Percentiles rank a stretch among this genome's conserved stretches.
Evolutionary conservation across 2,888 invertebrate species (phyloP).

Genomic region (Drosophila demipolita): DNA sequence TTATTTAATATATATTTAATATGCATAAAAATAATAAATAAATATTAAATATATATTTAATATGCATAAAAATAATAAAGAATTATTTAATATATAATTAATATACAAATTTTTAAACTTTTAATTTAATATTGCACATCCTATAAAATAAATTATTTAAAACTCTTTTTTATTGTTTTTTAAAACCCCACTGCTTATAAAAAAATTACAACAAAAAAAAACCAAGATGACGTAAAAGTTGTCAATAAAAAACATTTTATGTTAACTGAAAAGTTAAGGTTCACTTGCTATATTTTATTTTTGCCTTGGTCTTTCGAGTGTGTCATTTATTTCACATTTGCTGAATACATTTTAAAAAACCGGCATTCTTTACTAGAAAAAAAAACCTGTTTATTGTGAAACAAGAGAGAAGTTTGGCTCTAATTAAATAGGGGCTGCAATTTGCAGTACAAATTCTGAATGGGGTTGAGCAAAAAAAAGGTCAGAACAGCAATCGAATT

Average conservation of each 20-base stretch:
- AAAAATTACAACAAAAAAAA: background rate
- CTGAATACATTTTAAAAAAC: conserved; percentile 57
- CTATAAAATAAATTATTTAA: background rate
- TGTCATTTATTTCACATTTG: conserved; percentile 53
- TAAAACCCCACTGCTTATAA: background rate
- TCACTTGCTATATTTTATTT: conserved; percentile 18
- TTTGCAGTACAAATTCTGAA: background rate
- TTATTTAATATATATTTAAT: background rate
- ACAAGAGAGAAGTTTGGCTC: conserved; percentile 8
- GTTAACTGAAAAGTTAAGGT: conserved; percentile 19
- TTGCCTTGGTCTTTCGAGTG: conserved; percentile 21
- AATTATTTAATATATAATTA: no score
- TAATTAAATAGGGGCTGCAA: conserved; percentile 49
- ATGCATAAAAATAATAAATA: no score
- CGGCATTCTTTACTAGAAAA: conserved; percentile 60
- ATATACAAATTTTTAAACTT: no score
- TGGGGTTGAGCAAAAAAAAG: conserved; percentile 9
- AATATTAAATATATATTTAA: no score
- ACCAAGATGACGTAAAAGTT: conserved; percentile 60
- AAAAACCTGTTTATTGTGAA: conserved; percentile 61
- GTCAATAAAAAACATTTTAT: conserved; percentile 15
- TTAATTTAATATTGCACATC: background rate
- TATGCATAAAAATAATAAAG: no score
- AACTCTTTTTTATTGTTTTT: background rate
- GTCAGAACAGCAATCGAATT: conserved; percentile 9